Percentiles rank a stretch among this genome's conserved stretches.
These are phyloP conservation scores for Sinella curviseta DNA, from an alignment of 1,140 invertebrate species.

Conservation along the genomic window DNA sequence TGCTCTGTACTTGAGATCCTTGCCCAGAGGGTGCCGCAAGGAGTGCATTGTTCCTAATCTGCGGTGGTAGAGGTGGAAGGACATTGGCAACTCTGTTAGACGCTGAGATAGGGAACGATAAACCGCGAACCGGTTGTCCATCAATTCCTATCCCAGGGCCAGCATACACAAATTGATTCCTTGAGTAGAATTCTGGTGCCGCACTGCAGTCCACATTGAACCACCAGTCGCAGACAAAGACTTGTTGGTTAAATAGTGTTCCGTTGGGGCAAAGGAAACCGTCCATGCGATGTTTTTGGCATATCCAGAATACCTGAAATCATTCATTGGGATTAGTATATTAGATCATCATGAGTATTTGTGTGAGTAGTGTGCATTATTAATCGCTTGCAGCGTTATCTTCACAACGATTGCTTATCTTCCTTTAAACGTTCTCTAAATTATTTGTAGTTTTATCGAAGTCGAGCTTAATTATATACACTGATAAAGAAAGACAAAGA, in stretches of 20 bases:
- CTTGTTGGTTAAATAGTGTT: constrained; percentile 62
- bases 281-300: constrained; percentile 59
- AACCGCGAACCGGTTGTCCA: constrained; percentile 29
- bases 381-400: too few species aligned
- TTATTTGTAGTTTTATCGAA: too few species aligned
- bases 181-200: constrained; percentile 56
- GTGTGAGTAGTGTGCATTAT: neutral
- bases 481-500: neutral
- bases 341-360: neutral
- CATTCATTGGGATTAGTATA: neutral
- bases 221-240: constrained; percentile 65
- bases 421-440: too few species aligned
- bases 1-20: constrained; percentile 12
- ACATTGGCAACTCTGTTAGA: neutral
- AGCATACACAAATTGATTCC: constrained; percentile 53
- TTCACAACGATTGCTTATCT: too few species aligned
- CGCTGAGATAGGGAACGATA: neutral
- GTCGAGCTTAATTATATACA: too few species aligned
- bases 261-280: constrained; percentile 62
- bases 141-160: constrained; percentile 44
- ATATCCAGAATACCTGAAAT: constrained; percentile 62
- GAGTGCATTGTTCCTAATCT: neutral
- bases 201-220: constrained; percentile 60
- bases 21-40: neutral
- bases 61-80: neutral